phyloP scores from a whole-genome alignment of 2,888 invertebrate genomes.

The Philereme vetulata region DNA sequence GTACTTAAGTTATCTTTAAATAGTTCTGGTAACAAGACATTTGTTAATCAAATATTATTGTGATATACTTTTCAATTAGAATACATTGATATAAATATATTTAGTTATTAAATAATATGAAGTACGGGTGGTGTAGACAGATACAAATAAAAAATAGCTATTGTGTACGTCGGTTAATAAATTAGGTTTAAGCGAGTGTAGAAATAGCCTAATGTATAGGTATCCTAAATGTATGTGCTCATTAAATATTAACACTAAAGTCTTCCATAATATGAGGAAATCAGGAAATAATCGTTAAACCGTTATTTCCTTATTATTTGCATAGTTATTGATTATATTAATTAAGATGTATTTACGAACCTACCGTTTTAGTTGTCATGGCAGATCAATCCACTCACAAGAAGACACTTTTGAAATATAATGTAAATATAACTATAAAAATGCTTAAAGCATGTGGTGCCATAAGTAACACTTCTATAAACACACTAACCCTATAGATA shows the following conservation, averaged over 20 bases:
- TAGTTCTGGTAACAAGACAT: slow-evolving; percentile 56
- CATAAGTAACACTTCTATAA: slow-evolving; percentile 70
- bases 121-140: slow-evolving; percentile 62
- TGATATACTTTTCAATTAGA: slow-evolving; percentile 71
- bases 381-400: slow-evolving; percentile 42
- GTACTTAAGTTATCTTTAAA: slow-evolving; percentile 75
- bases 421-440: slow-evolving; percentile 62
- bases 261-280: slow-evolving; percentile 63
- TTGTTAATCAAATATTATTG: slow-evolving; percentile 69
- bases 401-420: slow-evolving; percentile 47
- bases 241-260: slow-evolving; percentile 58
- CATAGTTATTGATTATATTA: slow-evolving; percentile 35
- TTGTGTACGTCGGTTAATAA: slow-evolving; percentile 22
- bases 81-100: slow-evolving; percentile 45
- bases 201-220: slow-evolving; percentile 7
- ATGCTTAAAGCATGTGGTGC: slow-evolving; percentile 82
- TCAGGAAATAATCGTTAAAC: slow-evolving; percentile 37
- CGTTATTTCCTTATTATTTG: slow-evolving; percentile 37
- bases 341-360: slow-evolving; percentile 43
- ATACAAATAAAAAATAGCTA: slow-evolving; percentile 29
- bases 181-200: slow-evolving; percentile 36
- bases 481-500: slow-evolving; percentile 48
- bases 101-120: slow-evolving; percentile 46
- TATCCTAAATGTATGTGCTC: slow-evolving; percentile 39
- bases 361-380: slow-evolving; percentile 41